Base-by-base conservation (phyloP, 2,113 vertebrate species). In the Xiphophorus couchianus region DNA sequence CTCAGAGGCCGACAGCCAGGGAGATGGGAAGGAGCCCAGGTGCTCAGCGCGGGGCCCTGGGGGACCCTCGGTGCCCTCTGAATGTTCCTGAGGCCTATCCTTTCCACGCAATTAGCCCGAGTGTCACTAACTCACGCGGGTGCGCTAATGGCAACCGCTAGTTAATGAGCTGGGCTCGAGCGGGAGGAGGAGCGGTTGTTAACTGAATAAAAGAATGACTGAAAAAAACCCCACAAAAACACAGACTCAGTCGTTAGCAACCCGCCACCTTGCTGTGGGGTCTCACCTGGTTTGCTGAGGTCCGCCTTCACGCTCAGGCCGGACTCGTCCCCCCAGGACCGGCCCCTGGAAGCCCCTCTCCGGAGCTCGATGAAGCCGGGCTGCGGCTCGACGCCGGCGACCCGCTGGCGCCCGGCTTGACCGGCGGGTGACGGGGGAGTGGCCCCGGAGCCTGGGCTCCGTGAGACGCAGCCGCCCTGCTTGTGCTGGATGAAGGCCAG, bases 401-500 rank as follows among this genome's bases (percentile, higher is more conserved):
- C 22, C 0, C 3, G 83, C 13, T 66, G 73, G 63, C 54, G 86
- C 66, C 86, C 75, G 0, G 77, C 68, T 19, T 78, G 88, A 80
- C 81, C 87, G 63, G 94, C 92, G 11, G 95, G 94, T 7, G 95
- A 94, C 3, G 88, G 94, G 29, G 95, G 94, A 0, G 92, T 85
- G 25, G 85, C 11, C 73, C 69, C 77, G 71, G 54, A 37, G 15
- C 48, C 76, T 5, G 72, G 71, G 74, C 31, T 79, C 3, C 30
- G 71, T 5, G 79, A 65, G 68, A 76, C 73, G 58, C 95, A 95
- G 77, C 86, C 91, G 0, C 94, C 94, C 71, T 94, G 94, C 72
- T 95, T 95, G 93, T 95, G 94, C 78, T 95, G 93, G 83, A 95
- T 95, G 86, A 95, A 95, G 2, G 92, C 91, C 78, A 95, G 85